These are phyloP conservation scores for Andinoacara biseriatus DNA, from an alignment of 2,113 vertebrate species.

Conservation along the genomic window DNA sequence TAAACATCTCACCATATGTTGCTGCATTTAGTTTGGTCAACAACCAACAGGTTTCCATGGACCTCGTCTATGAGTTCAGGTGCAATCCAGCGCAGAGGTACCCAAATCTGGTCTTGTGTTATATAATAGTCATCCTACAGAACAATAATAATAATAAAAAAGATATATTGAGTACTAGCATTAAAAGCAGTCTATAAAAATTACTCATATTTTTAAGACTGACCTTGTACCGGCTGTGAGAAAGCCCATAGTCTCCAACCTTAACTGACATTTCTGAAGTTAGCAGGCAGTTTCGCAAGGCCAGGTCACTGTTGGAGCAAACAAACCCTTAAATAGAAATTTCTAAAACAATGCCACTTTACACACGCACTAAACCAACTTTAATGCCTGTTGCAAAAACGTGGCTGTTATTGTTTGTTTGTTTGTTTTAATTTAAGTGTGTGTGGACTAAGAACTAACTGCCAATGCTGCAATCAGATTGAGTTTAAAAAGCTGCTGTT, in stretches of 20 bases:
- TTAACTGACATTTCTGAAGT: slow-evolving; percentile 93
- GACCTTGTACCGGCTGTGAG: slow-evolving; percentile 94
- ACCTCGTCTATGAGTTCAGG: slow-evolving; percentile 98
- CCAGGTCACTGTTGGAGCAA: slow-evolving; percentile 86
- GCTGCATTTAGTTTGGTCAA: slow-evolving; percentile 95
- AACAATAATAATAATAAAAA: neutral
- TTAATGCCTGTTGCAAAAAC: neutral
- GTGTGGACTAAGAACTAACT: no score
- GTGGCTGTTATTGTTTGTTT: neutral
- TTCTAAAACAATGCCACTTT: neutral
- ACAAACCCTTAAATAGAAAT: neutral
- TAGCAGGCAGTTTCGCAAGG: slow-evolving; percentile 93
- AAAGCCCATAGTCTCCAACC: slow-evolving; percentile 94
- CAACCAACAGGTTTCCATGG: slow-evolving; percentile 93
- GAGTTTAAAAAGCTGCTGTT: neutral
- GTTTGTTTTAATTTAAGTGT: neutral
- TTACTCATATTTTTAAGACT: slow-evolving; percentile 37
- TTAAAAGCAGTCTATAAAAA: neutral
- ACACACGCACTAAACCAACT: neutral
- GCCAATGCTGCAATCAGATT: rapidly evolving
- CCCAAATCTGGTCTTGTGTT: slow-evolving; percentile 97
- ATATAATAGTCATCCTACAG: slow-evolving; percentile 95
- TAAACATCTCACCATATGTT: slow-evolving; percentile 90
- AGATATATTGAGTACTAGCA: neutral
- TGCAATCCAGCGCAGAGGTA: slow-evolving; percentile 96